Evolutionary conservation across 2,888 invertebrate genomes (phyloP), one percentile per base, ranked within the genome.

Genomic region (Drosophila rubida): DNA sequence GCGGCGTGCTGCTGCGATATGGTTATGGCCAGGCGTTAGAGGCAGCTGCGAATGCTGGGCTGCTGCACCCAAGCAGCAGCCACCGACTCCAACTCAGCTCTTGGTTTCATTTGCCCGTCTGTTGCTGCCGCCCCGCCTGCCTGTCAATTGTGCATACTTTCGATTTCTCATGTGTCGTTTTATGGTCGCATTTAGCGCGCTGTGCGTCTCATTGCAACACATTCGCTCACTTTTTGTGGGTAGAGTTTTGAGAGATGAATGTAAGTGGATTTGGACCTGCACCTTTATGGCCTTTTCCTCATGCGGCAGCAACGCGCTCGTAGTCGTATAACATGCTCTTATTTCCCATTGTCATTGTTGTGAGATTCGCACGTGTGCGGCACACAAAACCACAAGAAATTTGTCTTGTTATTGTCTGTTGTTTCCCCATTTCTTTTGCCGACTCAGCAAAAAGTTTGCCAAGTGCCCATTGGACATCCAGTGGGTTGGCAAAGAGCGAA

Each of bases 131-230:
- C 45, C 16, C 55, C 27, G 8, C 16, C 39, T 53, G 8, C 16
- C 39, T 53, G 41, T 32, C 44, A 23, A 44, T 54, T 54, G 44
- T 63, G 42, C 62, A 63, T 80, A 80, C 81, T 85, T 80, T 82
- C 83, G 80, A 83, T 82, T 85, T 85, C 68, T 76, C 80, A 86
- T 82, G 74, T 75, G 65, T 65, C 53, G 68, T 39, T 63, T 66
- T 75, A 67, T 71, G 63, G 58, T 13, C 59, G 39, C 53, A 53
- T 75, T 75, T 75, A 76, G 65, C 55, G 72, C 57, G 67, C 53
- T 59, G 51, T 74, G 65, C 73, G 69, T 60, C 55, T 48, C 53
- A 58, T 75, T 75, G 76, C 76, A 68, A 75, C 75, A 75, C 71
- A 69, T 66, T 60, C 22, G 23, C 48, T 64, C 13, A 9, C 13